Conservation (phyloP, 1,140 invertebrate species). For the Formica exsecta region DNA sequence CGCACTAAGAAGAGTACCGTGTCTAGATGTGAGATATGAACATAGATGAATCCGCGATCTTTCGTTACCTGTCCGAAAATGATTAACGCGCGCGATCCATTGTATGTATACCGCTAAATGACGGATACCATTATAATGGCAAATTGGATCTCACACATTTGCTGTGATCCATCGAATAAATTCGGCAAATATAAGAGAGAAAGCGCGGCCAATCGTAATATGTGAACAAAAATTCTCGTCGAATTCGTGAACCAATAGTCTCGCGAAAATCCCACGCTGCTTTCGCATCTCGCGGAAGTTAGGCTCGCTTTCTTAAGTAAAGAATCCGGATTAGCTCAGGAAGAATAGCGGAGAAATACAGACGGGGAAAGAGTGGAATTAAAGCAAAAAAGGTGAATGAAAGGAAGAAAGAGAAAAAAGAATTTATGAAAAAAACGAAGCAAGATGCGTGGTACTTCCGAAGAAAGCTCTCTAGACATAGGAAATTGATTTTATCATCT, state of each 20-base stretch:
- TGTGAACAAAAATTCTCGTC: conserved; percentile 37
- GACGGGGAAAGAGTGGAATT: conserved; percentile 29
- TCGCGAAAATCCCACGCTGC: conserved; percentile 67
- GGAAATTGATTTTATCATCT: conserved; percentile 44
- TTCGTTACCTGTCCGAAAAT: background rate
- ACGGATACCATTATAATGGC: conserved; percentile 17
- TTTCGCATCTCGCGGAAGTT: conserved; percentile 57
- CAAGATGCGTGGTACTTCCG: conserved; percentile 18
- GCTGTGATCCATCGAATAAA: conserved; percentile 17
- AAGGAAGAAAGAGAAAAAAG: background rate
- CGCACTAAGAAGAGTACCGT: background rate
- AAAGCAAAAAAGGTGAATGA: conserved; percentile 1
- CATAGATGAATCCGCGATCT: background rate
- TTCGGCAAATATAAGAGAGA: conserved; percentile 36
- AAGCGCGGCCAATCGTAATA: conserved; percentile 11
- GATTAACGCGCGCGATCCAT: conserved; percentile 28
- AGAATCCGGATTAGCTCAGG: conserved; percentile 33
- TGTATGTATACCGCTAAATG: background rate
- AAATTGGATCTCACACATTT: conserved; percentile 52
- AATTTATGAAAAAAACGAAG: conserved; percentile 61
- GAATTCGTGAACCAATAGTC: conserved; percentile 75
- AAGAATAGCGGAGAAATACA: background rate
- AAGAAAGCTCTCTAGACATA: background rate
- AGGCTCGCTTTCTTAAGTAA: conserved; percentile 47
- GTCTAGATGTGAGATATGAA: background rate